Base-by-base conservation (phyloP, 2,797 vertebrate species). In the Denticeps clupeoides region DNA sequence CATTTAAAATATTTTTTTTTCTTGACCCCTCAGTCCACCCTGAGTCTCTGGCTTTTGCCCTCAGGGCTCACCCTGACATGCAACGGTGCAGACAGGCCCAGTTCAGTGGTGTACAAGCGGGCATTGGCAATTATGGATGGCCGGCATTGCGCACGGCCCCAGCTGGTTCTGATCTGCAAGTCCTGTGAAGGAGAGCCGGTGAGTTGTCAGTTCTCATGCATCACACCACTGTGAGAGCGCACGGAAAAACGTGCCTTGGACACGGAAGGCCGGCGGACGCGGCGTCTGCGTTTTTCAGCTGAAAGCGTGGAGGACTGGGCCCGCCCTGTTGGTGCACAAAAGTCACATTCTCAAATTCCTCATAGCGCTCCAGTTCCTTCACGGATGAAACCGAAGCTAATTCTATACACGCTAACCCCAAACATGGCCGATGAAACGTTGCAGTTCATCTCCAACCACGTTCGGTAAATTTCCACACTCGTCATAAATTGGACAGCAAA, bases 191-290 rank as follows among this genome's bases (percentile, higher is more conserved):
- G 64, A 68, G 68, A 46, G 58, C 7, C 45, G 68, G 65, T 67
- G 60, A 65, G 51, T 46, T 55, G 51, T 78, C 76, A 74, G 68
- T 68, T 73, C 71, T 72, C 68, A 80, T 74, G 74, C 72, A 71
- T 78, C 77, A 77, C 66, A 56, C 62, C 62, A 61, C 54, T n/a
- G 21, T 32, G 47, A 24, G 38, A 65, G 66, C 72, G 67, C 32
- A 63, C 56, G 68, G 70, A 69, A 75, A 74, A 75, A 75, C 78
- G 75, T 80, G 79, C 71, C 75, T 75, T 79, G 79, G 80, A 80
- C 79, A 61, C 55, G 56, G 18, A 33, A 9, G 60, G 2, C 61
- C 59, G 37, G 59, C 47, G 15, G 56, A 69, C 63, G 66, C 70
- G 70, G 31, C 27, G 44, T 35, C 22, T 27, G 16, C 26, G 25